These are phyloP conservation scores for Bombus haemorrhoidalis DNA, from an alignment of 1,140 invertebrate species.

Conservation along the genomic window DNA sequence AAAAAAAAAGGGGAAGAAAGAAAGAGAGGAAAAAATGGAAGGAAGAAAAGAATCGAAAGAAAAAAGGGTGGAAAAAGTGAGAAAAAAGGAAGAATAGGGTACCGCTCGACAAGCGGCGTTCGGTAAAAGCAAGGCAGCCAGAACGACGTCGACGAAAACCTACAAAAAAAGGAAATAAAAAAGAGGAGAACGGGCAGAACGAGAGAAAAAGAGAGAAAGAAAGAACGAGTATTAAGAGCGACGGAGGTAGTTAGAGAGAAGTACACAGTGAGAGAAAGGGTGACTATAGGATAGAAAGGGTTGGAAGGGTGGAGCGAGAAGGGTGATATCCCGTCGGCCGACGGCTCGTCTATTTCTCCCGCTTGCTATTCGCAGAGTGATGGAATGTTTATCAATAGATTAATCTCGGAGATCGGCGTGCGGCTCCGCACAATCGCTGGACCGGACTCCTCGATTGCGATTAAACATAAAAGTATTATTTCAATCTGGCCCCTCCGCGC, in stretches of 20 bases:
- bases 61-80: background rate
- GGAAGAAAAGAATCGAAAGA: background rate
- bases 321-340: conserved; percentile 65
- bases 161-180: conserved; percentile 30
- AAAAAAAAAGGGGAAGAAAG: background rate
- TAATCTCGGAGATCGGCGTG: conserved; percentile 74
- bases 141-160: conserved; percentile 58
- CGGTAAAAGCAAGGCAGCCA: conserved; percentile 62
- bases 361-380: conserved; percentile 68
- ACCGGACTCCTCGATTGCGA: conserved; percentile 68
- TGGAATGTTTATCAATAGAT: conserved; percentile 77
- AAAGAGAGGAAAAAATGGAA: background rate
- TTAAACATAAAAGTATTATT: conserved; percentile 77
- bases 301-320: conserved; percentile 21
- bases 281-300: conserved; percentile 4
- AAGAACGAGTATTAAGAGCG: background rate
- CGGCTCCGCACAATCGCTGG: conserved; percentile 67
- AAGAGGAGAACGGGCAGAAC: background rate
- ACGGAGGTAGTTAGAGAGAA: background rate
- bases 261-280: conserved; percentile 2
- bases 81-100: conserved; percentile 17
- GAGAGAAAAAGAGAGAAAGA: conserved; percentile 4
- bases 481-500: conserved; percentile 70
- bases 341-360: conserved; percentile 67
- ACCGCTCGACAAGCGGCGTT: conserved; percentile 51